These are phyloP conservation scores for Antechinus stuartii DNA, from an alignment of 2,113 vertebrate genomes.

Conservation along the genomic window DNA sequence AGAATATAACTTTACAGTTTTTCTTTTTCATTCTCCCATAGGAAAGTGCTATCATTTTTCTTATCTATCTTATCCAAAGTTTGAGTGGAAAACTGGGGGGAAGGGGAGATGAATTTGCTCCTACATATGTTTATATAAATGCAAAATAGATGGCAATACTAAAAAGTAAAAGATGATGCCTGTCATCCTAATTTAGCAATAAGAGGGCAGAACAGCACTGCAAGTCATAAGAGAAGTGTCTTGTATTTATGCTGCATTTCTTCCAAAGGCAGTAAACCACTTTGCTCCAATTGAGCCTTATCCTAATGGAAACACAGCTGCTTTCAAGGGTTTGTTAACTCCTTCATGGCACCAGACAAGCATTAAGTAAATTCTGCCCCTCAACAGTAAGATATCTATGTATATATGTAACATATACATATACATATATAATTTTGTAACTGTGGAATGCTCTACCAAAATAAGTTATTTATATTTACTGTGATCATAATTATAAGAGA, in stretches of 20 bases:
- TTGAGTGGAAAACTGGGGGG: slow-evolving; percentile 48
- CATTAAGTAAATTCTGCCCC: neutral
- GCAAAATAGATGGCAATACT: slow-evolving; percentile 59
- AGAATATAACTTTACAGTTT: slow-evolving; percentile 66
- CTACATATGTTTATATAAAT: slow-evolving; percentile 60
- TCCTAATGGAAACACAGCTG: slow-evolving; percentile 42
- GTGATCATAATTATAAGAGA: neutral
- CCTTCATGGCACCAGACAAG: slow-evolving; percentile 6
- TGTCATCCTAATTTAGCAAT: neutral
- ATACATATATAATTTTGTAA: neutral
- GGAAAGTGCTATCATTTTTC: slow-evolving; percentile 43
- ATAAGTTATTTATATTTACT: neutral
- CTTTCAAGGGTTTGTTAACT: slow-evolving; percentile 45
- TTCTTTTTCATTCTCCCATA: slow-evolving; percentile 15
- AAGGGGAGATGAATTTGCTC: slow-evolving; percentile 63
- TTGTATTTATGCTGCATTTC: neutral
- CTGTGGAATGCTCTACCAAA: neutral
- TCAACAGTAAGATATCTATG: no score
- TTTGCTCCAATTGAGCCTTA: slow-evolving; percentile 9
- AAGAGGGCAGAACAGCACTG: neutral
- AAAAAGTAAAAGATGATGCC: slow-evolving; percentile 43
- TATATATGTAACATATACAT: neutral
- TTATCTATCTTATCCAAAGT: slow-evolving; percentile 43
- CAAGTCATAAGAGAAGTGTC: neutral
- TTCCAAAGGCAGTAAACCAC: slow-evolving; percentile 24